phyloP scores from a whole-genome alignment of 2,797 vertebrate species.

The Microchirus variegatus region DNA sequence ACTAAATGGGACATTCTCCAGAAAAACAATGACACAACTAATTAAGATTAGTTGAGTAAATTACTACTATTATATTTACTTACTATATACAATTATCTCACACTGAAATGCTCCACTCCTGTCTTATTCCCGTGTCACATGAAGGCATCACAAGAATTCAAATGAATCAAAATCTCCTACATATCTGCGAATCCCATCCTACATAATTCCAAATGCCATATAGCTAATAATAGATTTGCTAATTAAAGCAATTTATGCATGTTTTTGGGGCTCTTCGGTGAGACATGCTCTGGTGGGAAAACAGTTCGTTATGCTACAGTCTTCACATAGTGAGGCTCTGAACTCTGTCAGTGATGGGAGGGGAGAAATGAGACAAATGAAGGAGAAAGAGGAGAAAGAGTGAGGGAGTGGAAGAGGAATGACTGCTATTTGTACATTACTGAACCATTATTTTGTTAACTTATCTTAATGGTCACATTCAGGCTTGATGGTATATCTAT shows the following conservation, averaged over 20 bases:
- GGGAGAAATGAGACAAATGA: conserved; percentile 41
- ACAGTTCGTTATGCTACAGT: conserved; percentile 59
- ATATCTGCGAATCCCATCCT: conserved; percentile 45
- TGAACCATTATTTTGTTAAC: conserved; percentile 26
- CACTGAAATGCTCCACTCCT: conserved; percentile 2
- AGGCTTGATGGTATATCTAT: conserved; percentile 18
- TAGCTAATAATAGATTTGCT: conserved; percentile 65
- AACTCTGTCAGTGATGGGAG: conserved; percentile 65
- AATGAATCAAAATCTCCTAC: conserved; percentile 17
- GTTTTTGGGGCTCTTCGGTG: conserved; percentile 51
- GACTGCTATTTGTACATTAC: conserved; percentile 38
- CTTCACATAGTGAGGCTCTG: conserved; percentile 57
- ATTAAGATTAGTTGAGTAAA: not conserved
- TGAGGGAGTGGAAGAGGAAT: conserved; percentile 45
- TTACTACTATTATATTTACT: not conserved
- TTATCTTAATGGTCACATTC: conserved; percentile 52
- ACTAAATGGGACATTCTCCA: not conserved
- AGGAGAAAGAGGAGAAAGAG: conserved; percentile 55
- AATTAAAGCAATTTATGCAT: conserved; percentile 70
- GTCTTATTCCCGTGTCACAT: conserved; percentile 15
- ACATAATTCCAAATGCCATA: conserved; percentile 40
- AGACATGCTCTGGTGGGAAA: conserved; percentile 61
- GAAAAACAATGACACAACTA: not conserved
- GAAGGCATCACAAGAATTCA: conserved; percentile 8
- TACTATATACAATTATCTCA: not conserved